phyloP scores from a whole-genome alignment of 2,113 vertebrate species.

The Trichomycterus rosablanca region DNA sequence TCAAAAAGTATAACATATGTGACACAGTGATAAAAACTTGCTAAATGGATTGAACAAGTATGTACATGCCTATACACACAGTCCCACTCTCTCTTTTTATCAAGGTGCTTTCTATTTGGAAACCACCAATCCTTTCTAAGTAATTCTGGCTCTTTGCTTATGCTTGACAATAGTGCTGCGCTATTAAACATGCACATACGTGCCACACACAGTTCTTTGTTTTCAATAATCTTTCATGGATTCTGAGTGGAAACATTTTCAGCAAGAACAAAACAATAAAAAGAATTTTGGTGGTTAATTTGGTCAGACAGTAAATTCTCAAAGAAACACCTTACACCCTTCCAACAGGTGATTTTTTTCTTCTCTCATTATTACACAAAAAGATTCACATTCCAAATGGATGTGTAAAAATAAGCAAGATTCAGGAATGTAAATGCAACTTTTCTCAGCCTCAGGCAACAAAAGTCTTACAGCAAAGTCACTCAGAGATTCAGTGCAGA shows the following conservation, averaged over 20 bases:
- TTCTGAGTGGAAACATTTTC: neutral
- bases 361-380: no score
- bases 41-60: conserved; percentile 6
- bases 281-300: no score
- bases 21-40: neutral
- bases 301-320: no score
- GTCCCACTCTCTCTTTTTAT: neutral
- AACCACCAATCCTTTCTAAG: neutral
- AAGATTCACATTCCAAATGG: neutral
- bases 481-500: neutral
- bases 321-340: no score
- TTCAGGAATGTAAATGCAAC: neutral
- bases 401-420: conserved; percentile 23
- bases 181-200: conserved; percentile 1
- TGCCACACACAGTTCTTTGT: conserved; percentile 6
- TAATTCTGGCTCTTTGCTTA: neutral
- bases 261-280: no score
- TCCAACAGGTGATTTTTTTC: no score
- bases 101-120: neutral
- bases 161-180: neutral
- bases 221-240: neutral
- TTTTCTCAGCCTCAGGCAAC: conserved; percentile 15
- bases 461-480: no score
- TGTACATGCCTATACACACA: neutral
- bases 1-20: neutral